Evolutionary conservation across 2,113 vertebrate genomes (phyloP).

Genomic region (Bos javanicus): DNA sequence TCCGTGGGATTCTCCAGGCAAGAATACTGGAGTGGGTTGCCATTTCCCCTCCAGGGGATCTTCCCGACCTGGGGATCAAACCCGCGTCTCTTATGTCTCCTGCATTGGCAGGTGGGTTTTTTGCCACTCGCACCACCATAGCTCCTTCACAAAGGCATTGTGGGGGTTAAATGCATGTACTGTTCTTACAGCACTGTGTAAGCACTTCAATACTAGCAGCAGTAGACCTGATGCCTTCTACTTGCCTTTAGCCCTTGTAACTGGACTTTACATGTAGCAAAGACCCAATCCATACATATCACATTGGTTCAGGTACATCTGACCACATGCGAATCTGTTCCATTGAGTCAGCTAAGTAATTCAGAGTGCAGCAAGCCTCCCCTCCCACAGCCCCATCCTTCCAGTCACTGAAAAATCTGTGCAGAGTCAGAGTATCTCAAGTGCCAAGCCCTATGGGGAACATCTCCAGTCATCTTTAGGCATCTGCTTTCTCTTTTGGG

Average conservation of each 20-base stretch:
- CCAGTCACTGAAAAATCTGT: not conserved
- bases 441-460: not conserved
- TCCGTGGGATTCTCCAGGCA: not conserved
- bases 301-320: not conserved
- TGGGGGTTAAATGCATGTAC: not conserved
- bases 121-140: not conserved
- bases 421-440: conserved; percentile 29
- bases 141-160: not conserved
- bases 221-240: not conserved
- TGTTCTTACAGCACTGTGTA: not conserved
- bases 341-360: not conserved
- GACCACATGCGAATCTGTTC: not conserved
- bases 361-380: not conserved
- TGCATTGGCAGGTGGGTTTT: not conserved
- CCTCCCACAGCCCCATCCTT: not conserved
- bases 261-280: not conserved
- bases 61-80: not conserved
- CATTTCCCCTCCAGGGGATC: not conserved
- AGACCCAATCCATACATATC: not conserved
- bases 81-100: accelerated
- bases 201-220: not conserved
- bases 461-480: not conserved
- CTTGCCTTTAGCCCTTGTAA: not conserved
- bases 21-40: not conserved
- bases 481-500: conserved; percentile 8